Base-by-base conservation (phyloP, 2,888 invertebrate species). In the Eurytoma adleriae region DNA sequence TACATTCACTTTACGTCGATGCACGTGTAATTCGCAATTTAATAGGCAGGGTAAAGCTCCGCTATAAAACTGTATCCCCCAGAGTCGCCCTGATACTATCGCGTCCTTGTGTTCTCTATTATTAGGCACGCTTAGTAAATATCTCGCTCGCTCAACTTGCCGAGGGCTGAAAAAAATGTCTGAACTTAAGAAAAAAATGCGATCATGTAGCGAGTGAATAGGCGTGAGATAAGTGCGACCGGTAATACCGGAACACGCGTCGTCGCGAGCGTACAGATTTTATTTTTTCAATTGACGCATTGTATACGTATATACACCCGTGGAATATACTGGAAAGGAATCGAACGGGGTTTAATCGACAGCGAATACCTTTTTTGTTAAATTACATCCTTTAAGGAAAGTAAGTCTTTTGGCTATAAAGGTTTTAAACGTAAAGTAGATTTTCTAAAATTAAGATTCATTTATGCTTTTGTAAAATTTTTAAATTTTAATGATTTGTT, bases 171-270 rank as follows among this genome's bases (percentile, higher is more conserved):
- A 40, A 24, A 40, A 40, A 40, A 40, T 40, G 40, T 7, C 4
- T 40, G 40, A 40, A 40, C 40, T 40, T 40, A 40, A 40, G 40
- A 40, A 40, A 40, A 40, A 40, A 40, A 7, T 40, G 24, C 27
- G 52, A 72, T 62, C 52, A 24, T 14, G 20, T 10, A 57, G 18
- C 20, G 27, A 57, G 50, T 68, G 75, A 70, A 70, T 70, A 70
- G 57, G 54, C 54, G 27, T 3, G 75, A 59, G 70, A 71, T 82
- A 80, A 78, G 40, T 73, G 68, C 73, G 73, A 82, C 78, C 78
- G 78, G 77, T 76, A 80, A 67, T 75, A 80, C 77, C 80, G 75
- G 78, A 78, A 68, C 67, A 62, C 40, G 40, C 4, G 68, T 24
- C 18, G 10, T 57, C 57, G 14, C 56, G 7, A 7, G 5, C 48